Conservation (phyloP, 2,888 invertebrate genomes). For the Volucella inflata region DNA sequence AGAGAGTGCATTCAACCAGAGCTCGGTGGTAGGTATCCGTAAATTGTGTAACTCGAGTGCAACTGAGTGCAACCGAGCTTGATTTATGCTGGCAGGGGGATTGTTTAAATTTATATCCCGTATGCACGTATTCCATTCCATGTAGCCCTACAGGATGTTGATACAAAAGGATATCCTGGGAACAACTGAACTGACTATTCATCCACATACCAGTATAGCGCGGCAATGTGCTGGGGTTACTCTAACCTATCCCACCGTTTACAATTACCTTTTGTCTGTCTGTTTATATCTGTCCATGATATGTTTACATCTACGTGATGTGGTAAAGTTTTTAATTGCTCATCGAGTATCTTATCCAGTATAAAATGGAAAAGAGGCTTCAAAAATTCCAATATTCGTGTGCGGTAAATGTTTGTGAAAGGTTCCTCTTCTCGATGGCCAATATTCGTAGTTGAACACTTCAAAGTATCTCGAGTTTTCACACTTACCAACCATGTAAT, state of each 20-base stretch:
- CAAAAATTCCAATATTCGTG: slow-evolving; percentile 18
- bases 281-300: slow-evolving; percentile 24
- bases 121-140: slow-evolving; percentile 42
- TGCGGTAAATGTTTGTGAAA: slow-evolving; percentile 35
- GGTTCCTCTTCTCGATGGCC: slow-evolving; percentile 47
- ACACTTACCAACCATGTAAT: slow-evolving; percentile 52
- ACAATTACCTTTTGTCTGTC: neutral
- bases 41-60: slow-evolving; percentile 62
- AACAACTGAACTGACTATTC: slow-evolving; percentile 6
- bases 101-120: slow-evolving; percentile 48
- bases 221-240: too few relatives aligned
- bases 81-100: slow-evolving; percentile 69
- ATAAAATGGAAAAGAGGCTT: slow-evolving; percentile 15
- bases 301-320: slow-evolving; percentile 39
- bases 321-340: slow-evolving; percentile 24
- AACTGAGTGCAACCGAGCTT: slow-evolving; percentile 44
- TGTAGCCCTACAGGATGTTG: slow-evolving; percentile 44
- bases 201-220: slow-evolving; percentile 27
- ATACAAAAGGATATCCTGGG: slow-evolving; percentile 36
- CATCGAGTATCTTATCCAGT: slow-evolving; percentile 10
- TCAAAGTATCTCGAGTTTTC: slow-evolving; percentile 34
- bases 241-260: too few relatives aligned
- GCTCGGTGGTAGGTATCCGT: slow-evolving; percentile 49
- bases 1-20: slow-evolving; percentile 64
- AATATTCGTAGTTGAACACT: slow-evolving; percentile 1